Percentiles rank a stretch among this genome's conserved stretches.
phyloP scores from a whole-genome alignment of 2,888 invertebrate genomes.

The Entomobrya proxima region DNA sequence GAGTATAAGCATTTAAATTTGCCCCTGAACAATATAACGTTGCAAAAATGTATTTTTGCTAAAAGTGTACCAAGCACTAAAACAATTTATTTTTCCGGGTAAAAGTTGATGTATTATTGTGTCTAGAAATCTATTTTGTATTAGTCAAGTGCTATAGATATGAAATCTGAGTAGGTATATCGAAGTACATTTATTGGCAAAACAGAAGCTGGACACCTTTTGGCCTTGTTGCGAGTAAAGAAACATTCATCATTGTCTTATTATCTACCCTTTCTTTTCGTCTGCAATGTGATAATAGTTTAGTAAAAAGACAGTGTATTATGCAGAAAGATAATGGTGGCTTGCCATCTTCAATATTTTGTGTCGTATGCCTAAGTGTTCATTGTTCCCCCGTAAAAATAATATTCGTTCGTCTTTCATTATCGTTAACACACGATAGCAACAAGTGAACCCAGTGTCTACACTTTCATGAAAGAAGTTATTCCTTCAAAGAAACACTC shows the following conservation, averaged over 20 bases:
- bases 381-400: slow-evolving; percentile 41
- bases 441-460: slow-evolving; percentile 39
- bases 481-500: slow-evolving; percentile 1
- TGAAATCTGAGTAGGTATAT: neutral
- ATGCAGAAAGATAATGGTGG: slow-evolving; percentile 8
- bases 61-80: neutral
- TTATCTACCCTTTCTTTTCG: neutral
- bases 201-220: slow-evolving; percentile 46
- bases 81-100: neutral
- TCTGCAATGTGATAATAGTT: neutral
- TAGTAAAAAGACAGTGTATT: no score
- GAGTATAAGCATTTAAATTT: no score
- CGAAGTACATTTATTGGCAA: neutral
- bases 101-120: neutral
- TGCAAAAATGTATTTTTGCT: no score
- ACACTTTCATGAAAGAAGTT: slow-evolving; percentile 34
- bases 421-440: slow-evolving; percentile 4
- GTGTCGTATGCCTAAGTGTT: slow-evolving; percentile 48
- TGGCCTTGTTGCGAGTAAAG: slow-evolving; percentile 11
- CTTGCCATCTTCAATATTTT: neutral
- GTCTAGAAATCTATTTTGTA: neutral
- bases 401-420: slow-evolving; percentile 7
- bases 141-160: neutral
- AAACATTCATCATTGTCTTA: slow-evolving; percentile 50
- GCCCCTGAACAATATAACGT: no score